Evolutionary conservation across 2,113 vertebrate species (phyloP).

Genomic region (Myxocyprinus asiaticus): DNA sequence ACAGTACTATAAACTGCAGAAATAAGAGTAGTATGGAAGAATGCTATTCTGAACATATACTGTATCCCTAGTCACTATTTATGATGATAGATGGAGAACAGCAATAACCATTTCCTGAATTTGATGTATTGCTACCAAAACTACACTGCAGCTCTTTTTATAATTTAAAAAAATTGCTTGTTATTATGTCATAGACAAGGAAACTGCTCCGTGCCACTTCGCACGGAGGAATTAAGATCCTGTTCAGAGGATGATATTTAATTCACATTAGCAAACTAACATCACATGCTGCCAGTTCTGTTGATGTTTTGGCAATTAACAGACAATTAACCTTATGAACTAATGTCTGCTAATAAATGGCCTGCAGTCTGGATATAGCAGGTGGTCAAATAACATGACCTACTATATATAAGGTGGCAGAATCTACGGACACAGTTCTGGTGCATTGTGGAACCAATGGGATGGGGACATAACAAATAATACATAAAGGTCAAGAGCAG

Average conservation of each 20-base stretch:
- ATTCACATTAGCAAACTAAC: neutral
- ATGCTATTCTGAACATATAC: too few species aligned
- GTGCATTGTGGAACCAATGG: neutral
- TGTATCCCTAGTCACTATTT: too few species aligned
- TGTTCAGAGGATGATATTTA: constrained; percentile 9
- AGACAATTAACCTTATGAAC: constrained; percentile 3
- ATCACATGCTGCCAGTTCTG: constrained; percentile 4
- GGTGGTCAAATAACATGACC: constrained; percentile 8
- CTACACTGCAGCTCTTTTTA: neutral
- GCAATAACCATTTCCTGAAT: too few species aligned
- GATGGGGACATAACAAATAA: constrained; percentile 24
- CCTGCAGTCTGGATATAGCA: constrained; percentile 6
- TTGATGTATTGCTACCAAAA: neutral
- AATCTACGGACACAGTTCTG: neutral
- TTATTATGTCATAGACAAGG: neutral
- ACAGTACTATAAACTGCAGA: too few species aligned
- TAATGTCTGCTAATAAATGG: neutral
- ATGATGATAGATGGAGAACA: too few species aligned
- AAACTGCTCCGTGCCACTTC: neutral
- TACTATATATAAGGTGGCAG: neutral
- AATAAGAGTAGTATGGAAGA: too few species aligned
- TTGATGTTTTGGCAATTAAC: constrained; percentile 18
- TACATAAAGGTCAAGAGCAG: constrained; percentile 11
- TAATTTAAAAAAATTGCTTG: neutral
- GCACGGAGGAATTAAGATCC: neutral